Evolutionary conservation across 64 coral and sea anemone species (phyloP).

Genomic region (Cladopsammia gracilis): DNA sequence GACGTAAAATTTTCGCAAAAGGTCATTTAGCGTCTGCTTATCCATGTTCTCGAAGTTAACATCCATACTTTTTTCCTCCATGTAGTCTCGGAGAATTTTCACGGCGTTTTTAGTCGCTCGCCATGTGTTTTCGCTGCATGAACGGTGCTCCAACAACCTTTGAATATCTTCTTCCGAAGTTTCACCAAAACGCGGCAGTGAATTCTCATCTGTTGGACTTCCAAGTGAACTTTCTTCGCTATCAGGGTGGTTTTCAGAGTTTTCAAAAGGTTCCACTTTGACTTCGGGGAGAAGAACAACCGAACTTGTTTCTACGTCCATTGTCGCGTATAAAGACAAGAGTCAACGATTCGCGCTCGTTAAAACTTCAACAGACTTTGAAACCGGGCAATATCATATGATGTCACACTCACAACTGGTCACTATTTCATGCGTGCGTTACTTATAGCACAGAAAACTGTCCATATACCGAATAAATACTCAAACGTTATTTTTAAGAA

Average conservation of each 20-base stretch:
- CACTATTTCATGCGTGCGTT: background rate
- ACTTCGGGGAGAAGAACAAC: conserved; percentile 66
- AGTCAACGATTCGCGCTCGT: background rate
- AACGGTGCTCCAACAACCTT: conserved; percentile 79
- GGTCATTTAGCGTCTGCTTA: conserved; percentile 67
- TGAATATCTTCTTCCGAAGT: conserved; percentile 94
- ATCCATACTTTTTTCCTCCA: conserved; percentile 88
- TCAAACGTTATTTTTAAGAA: background rate
- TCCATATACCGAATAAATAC: background rate
- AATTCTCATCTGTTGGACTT: conserved; percentile 55
- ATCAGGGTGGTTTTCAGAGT: conserved; percentile 10
- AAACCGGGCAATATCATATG: conserved; percentile 50
- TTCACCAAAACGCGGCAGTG: conserved; percentile 79
- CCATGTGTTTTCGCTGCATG: conserved; percentile 74
- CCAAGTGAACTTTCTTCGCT: conserved; percentile 41
- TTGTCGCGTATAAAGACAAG: conserved; percentile 9
- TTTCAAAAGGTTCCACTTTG: conserved; percentile 62
- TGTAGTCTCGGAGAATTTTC: conserved; percentile 89
- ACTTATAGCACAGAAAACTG: background rate
- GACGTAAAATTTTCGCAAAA: conserved; percentile 92
- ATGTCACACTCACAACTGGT: conserved; percentile 15
- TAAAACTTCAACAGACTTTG: conserved; percentile 9
- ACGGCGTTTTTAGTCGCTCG: conserved; percentile 88
- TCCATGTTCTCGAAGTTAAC: conserved; percentile 78
- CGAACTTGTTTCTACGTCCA: conserved; percentile 62